Percentiles rank a stretch among this genome's conserved stretches.
These are phyloP conservation scores for Stenopsyche tienmushanensis DNA, from an alignment of 1,140 invertebrate species.

Conservation along the genomic window DNA sequence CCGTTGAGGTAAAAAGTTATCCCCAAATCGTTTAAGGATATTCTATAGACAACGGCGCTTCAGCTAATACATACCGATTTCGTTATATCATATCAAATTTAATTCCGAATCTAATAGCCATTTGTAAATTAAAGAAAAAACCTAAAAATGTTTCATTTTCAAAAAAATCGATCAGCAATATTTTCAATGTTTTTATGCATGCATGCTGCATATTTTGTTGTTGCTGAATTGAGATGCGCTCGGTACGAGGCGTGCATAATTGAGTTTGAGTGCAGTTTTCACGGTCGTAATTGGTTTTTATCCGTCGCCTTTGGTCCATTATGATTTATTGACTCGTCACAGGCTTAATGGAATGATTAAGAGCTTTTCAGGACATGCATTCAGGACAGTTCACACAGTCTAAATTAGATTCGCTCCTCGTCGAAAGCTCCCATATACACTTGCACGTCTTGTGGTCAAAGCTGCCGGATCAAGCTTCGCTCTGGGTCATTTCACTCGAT, in stretches of 20 bases:
- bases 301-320: slow-evolving; percentile 9
- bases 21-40: slow-evolving; percentile 36
- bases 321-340: slow-evolving; percentile 34
- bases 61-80: background rate
- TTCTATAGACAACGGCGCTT: slow-evolving; percentile 1
- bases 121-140: too few species aligned
- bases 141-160: too few species aligned
- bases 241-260: slow-evolving; percentile 37
- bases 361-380: slow-evolving; percentile 28
- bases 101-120: too few species aligned
- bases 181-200: too few species aligned
- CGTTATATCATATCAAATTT: too few species aligned
- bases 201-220: too few species aligned
- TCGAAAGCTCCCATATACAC: too few species aligned
- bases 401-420: slow-evolving; percentile 13
- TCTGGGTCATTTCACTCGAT: too few species aligned
- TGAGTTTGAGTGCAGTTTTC: slow-evolving; percentile 33
- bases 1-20: slow-evolving; percentile 42
- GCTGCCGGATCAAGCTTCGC: too few species aligned
- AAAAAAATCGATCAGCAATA: too few species aligned
- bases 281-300: slow-evolving; percentile 32
- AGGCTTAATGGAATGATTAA: slow-evolving; percentile 31
- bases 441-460: too few species aligned
- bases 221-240: too few species aligned
- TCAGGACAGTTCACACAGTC: slow-evolving; percentile 1